Conservation (phyloP, 2,888 invertebrate species). For the Atrina japonica region DNA sequence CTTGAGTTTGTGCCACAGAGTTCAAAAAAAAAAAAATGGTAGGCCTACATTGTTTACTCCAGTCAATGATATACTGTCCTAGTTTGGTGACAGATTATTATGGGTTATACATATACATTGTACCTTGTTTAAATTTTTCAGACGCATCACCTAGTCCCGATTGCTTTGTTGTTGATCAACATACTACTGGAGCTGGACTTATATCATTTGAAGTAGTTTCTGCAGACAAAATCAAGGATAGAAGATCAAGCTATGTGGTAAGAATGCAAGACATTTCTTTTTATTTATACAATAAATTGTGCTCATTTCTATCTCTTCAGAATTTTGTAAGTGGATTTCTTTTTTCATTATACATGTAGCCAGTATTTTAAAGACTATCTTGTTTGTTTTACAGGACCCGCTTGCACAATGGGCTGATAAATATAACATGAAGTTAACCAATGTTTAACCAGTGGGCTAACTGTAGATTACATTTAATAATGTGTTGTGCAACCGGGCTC, state of each 20-base stretch:
- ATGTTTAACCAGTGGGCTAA: too few species aligned
- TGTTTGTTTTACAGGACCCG: neutral
- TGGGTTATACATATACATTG: too few species aligned
- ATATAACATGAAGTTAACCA: too few species aligned
- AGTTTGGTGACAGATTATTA: too few species aligned
- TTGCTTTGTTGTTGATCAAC: constrained; percentile 49
- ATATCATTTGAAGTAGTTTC: constrained; percentile 74
- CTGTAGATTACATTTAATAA: too few species aligned
- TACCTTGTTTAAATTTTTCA: neutral
- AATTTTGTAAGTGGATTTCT: neutral
- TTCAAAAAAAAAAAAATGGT: too few species aligned
- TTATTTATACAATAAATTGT: neutral
- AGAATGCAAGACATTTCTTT: constrained; percentile 28
- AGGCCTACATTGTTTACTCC: too few species aligned
- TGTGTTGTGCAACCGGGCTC: too few species aligned
- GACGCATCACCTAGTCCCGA: constrained; percentile 14
- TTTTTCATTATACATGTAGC: neutral
- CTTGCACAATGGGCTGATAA: too few species aligned
- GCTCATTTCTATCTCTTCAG: too few species aligned
- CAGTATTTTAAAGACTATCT: neutral
- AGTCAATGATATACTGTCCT: too few species aligned
- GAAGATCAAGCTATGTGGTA: constrained; percentile 73
- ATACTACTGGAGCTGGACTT: constrained; percentile 40
- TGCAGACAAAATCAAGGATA: constrained; percentile 71
- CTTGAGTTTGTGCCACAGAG: too few species aligned